Evolutionary conservation across 2,888 invertebrate genomes (phyloP), one percentile per base, ranked within the genome.

Genomic region (Apodemia duryi): DNA sequence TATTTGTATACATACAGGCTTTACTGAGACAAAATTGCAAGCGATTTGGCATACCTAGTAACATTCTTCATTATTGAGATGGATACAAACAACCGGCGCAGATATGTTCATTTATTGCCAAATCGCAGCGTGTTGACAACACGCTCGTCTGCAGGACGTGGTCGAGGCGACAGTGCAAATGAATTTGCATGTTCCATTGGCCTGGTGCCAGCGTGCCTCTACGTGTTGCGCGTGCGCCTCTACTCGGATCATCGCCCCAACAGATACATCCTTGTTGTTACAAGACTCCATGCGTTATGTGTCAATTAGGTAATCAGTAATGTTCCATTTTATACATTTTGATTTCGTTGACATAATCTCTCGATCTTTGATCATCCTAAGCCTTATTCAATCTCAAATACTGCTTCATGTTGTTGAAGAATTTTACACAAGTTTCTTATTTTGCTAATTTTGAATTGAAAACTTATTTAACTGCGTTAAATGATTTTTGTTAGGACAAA

Each of bases 161-260:
- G 68, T 80, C 83, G 77, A 83, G 74, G 74, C 74, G 77, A 75
- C 75, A 81, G 80, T 83, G 83, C 84, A 82, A 83, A 86, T 85
- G 81, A 86, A 82, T 86, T 80, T 87, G 87, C 88, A 87, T 83
- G 77, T 81, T 81, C 73, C 68, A 66, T 74, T 88, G 89, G 88
- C 86, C 64, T 2, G 13, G 28, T 63, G 84, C 88, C 89, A 88
- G 78, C 74, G 75, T 77, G 82, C 77, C 76, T 78, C 76, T 64
- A 63, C 60, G 41, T n/a, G 29, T 32, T 28, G 29, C 54, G 54
- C 54, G 11, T 29, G 29, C 28, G 54, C n/a, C 63, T 61, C 62
- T 41, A 63, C 63, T 43, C 66, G 69, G 69, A 70, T 66, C 69
- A 70, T 70, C 69, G 68, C 61, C 68, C 68, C 65, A 68, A 61